Conservation (phyloP, 2,888 invertebrate genomes). For the Ichneumoninae sp. region DNA sequence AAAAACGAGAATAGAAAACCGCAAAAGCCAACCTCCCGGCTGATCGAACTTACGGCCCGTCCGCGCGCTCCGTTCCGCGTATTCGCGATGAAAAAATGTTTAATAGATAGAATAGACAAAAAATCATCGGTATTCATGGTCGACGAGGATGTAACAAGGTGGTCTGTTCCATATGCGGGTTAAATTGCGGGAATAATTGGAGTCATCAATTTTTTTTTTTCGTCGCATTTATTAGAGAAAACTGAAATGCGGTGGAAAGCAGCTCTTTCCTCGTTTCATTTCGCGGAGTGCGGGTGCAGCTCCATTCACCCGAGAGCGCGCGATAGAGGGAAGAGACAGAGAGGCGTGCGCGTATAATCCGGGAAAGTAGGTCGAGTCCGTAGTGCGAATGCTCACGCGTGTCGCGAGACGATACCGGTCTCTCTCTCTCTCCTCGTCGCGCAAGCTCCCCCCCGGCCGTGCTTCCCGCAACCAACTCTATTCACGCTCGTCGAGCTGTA, state of each 20-base stretch:
- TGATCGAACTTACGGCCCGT: constrained; percentile 66
- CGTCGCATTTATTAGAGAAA: background rate
- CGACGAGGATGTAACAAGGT: constrained; percentile 18
- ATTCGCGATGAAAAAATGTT: background rate
- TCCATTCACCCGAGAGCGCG: constrained; percentile 30
- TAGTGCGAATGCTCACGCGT: constrained; percentile 65
- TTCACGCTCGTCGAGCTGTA: constrained; percentile 64
- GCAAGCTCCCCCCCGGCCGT: constrained; percentile 30
- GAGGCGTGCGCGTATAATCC: constrained; percentile 45
- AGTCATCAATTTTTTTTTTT: background rate
- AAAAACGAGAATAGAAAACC: constrained; percentile 64
- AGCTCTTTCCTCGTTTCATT: constrained; percentile 18
- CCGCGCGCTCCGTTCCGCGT: constrained; percentile 68
- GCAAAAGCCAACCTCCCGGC: constrained; percentile 71
- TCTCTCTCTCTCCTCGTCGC: constrained; percentile 9
- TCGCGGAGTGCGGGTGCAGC: constrained; percentile 7
- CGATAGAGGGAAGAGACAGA: constrained; percentile 2
- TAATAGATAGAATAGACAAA: background rate
- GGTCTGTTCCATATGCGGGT: background rate
- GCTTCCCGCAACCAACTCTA: constrained; percentile 38
- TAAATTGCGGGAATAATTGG: constrained; percentile 9
- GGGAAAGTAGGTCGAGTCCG: constrained; percentile 65
- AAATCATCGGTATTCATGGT: constrained; percentile 69
- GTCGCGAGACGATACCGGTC: constrained; percentile 52
- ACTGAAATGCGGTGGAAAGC: constrained; percentile 4